Evolutionary conservation across 2,113 vertebrate species (phyloP).

Genomic region (Myanophis thanlyinensis): DNA sequence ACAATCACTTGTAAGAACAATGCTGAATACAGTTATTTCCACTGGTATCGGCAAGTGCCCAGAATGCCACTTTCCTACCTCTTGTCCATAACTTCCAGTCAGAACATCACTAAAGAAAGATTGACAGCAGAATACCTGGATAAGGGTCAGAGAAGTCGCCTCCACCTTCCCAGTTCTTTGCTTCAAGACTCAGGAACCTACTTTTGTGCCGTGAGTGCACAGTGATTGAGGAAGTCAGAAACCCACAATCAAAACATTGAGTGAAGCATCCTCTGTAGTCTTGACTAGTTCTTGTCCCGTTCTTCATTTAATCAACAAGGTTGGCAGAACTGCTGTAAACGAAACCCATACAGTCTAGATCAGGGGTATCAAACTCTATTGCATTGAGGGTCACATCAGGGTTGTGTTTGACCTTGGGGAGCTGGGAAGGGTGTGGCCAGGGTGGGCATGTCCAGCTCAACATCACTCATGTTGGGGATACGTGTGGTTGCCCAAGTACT

Average conservation of each 20-base stretch:
- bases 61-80: background rate
- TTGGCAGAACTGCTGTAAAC: background rate
- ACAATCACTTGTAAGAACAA: background rate
- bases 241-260: background rate
- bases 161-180: background rate
- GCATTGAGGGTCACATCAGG: too few species aligned
- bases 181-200: background rate
- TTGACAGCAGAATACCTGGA: background rate
- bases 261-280: background rate
- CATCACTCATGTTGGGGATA: too few species aligned
- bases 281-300: background rate
- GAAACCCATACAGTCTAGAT: background rate
- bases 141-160: background rate
- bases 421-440: too few species aligned
- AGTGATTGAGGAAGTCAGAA: background rate
- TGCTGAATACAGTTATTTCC: accelerated
- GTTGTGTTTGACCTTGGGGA: too few species aligned
- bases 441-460: too few species aligned
- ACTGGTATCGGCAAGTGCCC: background rate
- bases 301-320: background rate
- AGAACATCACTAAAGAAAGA: background rate
- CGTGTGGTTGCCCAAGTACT: too few species aligned
- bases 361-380: too few species aligned
- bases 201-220: background rate
- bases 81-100: background rate